phyloP scores from a whole-genome alignment of 2,888 invertebrate genomes.

The Drosophila rubida region DNA sequence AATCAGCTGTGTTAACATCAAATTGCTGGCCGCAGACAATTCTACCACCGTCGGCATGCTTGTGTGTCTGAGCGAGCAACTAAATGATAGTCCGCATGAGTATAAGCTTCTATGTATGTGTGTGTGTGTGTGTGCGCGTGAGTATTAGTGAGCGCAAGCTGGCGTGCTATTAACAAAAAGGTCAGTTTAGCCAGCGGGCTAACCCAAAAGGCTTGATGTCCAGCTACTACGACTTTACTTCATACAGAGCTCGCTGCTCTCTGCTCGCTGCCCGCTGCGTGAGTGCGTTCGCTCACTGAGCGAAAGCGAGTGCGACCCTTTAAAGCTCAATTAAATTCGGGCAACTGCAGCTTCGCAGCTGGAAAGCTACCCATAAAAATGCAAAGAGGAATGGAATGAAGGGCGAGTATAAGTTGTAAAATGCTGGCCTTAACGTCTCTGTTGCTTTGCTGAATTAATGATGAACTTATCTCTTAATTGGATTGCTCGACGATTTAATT shows the following conservation, averaged over 20 bases:
- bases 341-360: conserved; percentile 1
- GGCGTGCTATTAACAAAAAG: conserved; percentile 42
- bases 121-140: conserved; percentile 8
- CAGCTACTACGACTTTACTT: conserved; percentile 35
- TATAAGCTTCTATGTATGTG: conserved; percentile 3
- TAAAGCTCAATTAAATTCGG: conserved; percentile 14
- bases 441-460: conserved; percentile 7
- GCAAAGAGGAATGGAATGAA: neutral
- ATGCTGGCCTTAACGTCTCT: conserved; percentile 9
- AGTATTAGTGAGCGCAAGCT: conserved; percentile 17
- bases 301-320: conserved; percentile 12
- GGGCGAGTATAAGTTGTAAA: conserved; percentile 1
- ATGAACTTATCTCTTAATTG: conserved; percentile 22
- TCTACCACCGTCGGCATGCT: conserved; percentile 30
- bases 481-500: conserved; percentile 7
- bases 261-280: neutral
- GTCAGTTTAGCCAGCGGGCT: conserved; percentile 42
- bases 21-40: conserved; percentile 71
- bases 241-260: neutral
- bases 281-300: conserved; percentile 33
- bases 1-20: conserved; percentile 79
- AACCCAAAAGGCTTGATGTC: conserved; percentile 25
- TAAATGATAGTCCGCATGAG: conserved; percentile 13
- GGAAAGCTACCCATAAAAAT: neutral
- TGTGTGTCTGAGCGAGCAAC: conserved; percentile 14